Evolutionary conservation across 2,888 invertebrate species (phyloP), one percentile per base, ranked within the genome.

Genomic region (Xylocampa areola): DNA sequence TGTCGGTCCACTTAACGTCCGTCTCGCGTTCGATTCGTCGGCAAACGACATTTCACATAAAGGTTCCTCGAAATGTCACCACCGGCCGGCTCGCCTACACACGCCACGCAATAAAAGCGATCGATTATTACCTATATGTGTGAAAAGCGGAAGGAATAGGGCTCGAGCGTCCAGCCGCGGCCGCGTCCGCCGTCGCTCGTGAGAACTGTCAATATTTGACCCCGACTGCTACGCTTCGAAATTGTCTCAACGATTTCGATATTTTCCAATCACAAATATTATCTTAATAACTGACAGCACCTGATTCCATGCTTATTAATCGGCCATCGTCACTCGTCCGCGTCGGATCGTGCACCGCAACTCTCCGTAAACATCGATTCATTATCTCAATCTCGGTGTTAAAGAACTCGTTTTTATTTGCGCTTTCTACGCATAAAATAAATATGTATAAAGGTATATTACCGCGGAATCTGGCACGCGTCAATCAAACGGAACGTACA

Each of bases 41-140:
- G 74, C 79, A 83, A 83, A 85, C 85, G 81, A 85, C 82, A 79
- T 80, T 85, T 80, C 81, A 85, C 84, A 85, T 85, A 85, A 83
- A 84, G 85, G 82, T 93, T 92, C 93, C 77, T 69, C 90, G 93
- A 94, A 94, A 80, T 89, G 83, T 90, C 91, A 87, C 86, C 77
- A 68, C 39, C 58, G 64, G 64, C 71, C 80, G 86, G 84, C 85
- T 82, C 85, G 86, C 87, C 88, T 87, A 84, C 87, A 88, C 87
- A 82, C 79, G 81, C 61, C 81, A 84, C 85, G 91, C 90, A 91
- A 93, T 93, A 93, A 93, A 91, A 88, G 84, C 91, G 87, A 93
- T 94, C 91, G 93, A 93, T 94, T 92, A 92, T 93, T 93, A 92
- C 91, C 88, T 89, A 92, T 92, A 92, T 87, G 92, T 92, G 92